Percentiles rank a stretch among this genome's conserved stretches.
These are phyloP conservation scores for Epinephelus moara DNA, from an alignment of 2,113 vertebrate species.

Conservation along the genomic window DNA sequence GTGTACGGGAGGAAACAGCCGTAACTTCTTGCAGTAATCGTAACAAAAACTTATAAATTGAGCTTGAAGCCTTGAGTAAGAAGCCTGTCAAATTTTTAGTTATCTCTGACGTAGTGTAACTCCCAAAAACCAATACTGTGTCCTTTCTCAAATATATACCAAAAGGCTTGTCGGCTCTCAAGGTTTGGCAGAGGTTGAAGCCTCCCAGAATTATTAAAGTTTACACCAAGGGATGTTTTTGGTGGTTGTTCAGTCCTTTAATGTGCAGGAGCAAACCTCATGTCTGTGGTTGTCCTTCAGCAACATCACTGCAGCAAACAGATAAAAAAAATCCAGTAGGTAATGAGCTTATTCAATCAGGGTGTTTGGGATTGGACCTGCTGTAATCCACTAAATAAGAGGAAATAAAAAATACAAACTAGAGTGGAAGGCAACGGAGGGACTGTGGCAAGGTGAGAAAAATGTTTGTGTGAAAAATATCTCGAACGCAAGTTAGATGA, in stretches of 20 bases:
- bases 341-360: not conserved
- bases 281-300: not conserved
- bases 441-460: not conserved
- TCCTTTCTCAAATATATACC: not conserved
- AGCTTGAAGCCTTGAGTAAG: not conserved
- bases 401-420: not conserved
- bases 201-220: not conserved
- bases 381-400: not conserved
- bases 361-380: not conserved
- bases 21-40: not conserved
- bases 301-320: not conserved
- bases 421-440: not conserved
- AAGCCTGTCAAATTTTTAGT: not conserved
- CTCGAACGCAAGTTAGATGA: not conserved
- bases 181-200: not conserved
- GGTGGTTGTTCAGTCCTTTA: not conserved
- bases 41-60: not conserved
- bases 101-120: not conserved
- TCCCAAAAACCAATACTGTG: not conserved
- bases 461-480: not conserved
- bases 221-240: not conserved
- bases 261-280: not conserved
- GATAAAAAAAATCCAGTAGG: not conserved
- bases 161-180: not conserved
- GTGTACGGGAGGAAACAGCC: not conserved